phyloP scores from a whole-genome alignment of 2,113 vertebrate species.

The Erinaceus europaeus region DNA sequence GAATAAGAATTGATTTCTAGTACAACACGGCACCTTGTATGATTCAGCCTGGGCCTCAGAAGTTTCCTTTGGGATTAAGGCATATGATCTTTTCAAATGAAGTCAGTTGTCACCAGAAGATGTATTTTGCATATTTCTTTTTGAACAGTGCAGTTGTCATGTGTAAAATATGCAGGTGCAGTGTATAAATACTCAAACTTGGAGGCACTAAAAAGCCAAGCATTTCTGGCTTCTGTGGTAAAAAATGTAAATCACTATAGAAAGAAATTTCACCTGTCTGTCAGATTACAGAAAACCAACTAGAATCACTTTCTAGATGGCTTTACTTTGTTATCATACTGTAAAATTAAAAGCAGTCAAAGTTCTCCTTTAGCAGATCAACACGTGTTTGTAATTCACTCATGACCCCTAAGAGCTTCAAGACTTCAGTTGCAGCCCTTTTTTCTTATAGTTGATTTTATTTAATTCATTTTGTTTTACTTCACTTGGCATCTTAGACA shows the following conservation, averaged over 20 bases:
- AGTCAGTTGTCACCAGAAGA: not conserved
- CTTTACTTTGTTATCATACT: not conserved
- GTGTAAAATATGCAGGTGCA: not conserved
- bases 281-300: not conserved
- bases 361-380: not conserved
- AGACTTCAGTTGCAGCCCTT: not conserved
- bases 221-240: not conserved
- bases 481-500: not conserved
- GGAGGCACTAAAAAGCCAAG: not conserved
- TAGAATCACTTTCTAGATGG: not conserved
- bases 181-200: slow-evolving; percentile 27
- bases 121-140: slow-evolving; percentile 11
- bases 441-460: too few relatives aligned
- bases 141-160: slow-evolving; percentile 2
- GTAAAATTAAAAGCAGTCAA: not conserved
- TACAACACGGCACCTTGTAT: not conserved
- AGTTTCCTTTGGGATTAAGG: not conserved
- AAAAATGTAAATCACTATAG: not conserved
- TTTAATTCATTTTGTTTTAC: not conserved
- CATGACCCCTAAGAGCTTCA: not conserved
- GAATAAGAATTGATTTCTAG: not conserved
- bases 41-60: not conserved
- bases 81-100: slow-evolving; percentile 1
- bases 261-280: not conserved
- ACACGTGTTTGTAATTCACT: not conserved